These are phyloP conservation scores for Leptura quadrifasciata DNA, from an alignment of 2,888 invertebrate species.

Conservation along the genomic window DNA sequence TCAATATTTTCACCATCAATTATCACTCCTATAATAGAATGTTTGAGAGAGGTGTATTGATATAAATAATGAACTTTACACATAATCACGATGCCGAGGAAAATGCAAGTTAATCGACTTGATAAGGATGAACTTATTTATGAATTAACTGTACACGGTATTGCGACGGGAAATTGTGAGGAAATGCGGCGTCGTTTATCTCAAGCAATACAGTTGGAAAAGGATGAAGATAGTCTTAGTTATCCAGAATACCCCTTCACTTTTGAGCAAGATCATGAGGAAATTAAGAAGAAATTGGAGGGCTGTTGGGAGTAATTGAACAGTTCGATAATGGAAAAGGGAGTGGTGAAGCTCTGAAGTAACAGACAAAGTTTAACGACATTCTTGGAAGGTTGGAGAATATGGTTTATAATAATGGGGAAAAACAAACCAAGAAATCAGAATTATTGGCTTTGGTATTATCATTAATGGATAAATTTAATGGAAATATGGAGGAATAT, in stretches of 20 bases:
- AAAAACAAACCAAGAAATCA: neutral
- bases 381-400: constrained; percentile 29
- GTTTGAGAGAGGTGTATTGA: no score
- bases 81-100: constrained; percentile 24
- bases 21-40: no score
- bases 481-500: neutral
- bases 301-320: neutral
- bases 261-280: constrained; percentile 34
- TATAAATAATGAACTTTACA: no score
- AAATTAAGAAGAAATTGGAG: constrained; percentile 23
- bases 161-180: constrained; percentile 8
- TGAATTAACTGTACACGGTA: constrained; percentile 29
- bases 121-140: constrained; percentile 32
- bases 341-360: constrained; percentile 14
- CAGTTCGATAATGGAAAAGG: neutral
- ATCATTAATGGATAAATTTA: neutral
- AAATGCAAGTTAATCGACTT: constrained; percentile 23
- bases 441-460: constrained; percentile 25
- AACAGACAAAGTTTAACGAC: constrained; percentile 33
- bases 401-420: constrained; percentile 10
- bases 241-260: constrained; percentile 42
- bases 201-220: constrained; percentile 31
- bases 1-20: no score
- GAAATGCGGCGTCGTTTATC: neutral
- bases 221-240: constrained; percentile 40